A percentile compares a stretch with the other conserved stretches of the same genome.
Conservation (phyloP, 2,113 vertebrate species). For the Rhinopomastus cyanomelas region DNA sequence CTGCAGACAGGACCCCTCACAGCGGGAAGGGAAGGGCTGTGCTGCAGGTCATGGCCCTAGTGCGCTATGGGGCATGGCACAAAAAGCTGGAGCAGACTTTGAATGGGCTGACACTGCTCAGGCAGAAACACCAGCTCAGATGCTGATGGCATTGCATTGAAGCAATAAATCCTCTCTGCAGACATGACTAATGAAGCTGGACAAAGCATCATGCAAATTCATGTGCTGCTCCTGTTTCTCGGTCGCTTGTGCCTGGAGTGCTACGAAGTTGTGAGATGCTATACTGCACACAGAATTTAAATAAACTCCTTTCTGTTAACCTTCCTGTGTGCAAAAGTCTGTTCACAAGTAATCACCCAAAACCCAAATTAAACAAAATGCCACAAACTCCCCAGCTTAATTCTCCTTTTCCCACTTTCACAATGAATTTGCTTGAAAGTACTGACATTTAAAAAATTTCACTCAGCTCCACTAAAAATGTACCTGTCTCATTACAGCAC, state of each 20-base stretch:
- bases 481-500: neutral
- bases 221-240: neutral
- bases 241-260: neutral
- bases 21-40: neutral
- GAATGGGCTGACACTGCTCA: neutral
- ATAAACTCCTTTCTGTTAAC: neutral
- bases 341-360: neutral
- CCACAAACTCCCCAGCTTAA: neutral
- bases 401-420: neutral
- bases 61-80: rapidly evolving
- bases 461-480: neutral
- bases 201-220: neutral
- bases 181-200: neutral
- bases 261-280: neutral
- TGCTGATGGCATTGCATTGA: neutral
- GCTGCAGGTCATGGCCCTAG: neutral
- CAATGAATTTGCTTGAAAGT: neutral
- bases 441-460: neutral
- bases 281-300: neutral
- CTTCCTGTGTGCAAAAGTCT: neutral
- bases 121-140: neutral
- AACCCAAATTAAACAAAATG: neutral
- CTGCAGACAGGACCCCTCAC: neutral
- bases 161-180: neutral
- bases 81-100: neutral